A percentile compares a stretch with the other conserved stretches of the same genome.
phyloP scores from a whole-genome alignment of 2,888 invertebrate species.

The Drosophila suboccidentalis region DNA sequence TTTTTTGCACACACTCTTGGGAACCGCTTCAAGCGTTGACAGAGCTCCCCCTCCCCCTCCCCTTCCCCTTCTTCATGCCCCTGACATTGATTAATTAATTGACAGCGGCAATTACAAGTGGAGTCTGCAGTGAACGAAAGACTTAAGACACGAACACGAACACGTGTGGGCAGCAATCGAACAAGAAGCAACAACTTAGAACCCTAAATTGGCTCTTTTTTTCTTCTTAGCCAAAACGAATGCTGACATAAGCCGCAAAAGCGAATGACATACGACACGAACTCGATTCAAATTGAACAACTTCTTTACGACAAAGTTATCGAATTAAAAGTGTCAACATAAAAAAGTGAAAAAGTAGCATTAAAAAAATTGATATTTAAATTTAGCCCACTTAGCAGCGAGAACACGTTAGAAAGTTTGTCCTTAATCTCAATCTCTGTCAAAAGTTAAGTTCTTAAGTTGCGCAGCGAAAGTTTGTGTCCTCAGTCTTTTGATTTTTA shows the following conservation, averaged over 20 bases:
- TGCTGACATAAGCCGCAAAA: slow-evolving; percentile 64
- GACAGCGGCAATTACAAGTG: slow-evolving; percentile 51
- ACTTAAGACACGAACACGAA: slow-evolving; percentile 49
- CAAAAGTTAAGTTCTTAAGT: slow-evolving; percentile 12
- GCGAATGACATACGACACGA: slow-evolving; percentile 55
- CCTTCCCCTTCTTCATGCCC: slow-evolving; percentile 1
- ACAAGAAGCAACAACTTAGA: slow-evolving; percentile 16
- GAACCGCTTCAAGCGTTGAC: slow-evolving; percentile 36
- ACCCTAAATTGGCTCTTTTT: slow-evolving; percentile 32
- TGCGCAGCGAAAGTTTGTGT: slow-evolving; percentile 20
- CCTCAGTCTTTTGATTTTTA: slow-evolving; percentile 9
- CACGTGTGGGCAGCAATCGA: slow-evolving; percentile 55
- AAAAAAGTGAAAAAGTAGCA: slow-evolving; percentile 4
- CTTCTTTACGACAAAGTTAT: slow-evolving; percentile 4
- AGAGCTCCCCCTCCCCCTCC: slow-evolving; percentile 22
- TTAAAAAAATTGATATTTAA: slow-evolving; percentile 37
- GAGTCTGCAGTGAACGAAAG: slow-evolving; percentile 36
- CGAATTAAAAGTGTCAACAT: slow-evolving; percentile 8
- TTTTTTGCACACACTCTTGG: slow-evolving; percentile 48
- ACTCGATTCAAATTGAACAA: slow-evolving; percentile 32
- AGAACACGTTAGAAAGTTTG: slow-evolving; percentile 69
- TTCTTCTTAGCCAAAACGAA: slow-evolving; percentile 37
- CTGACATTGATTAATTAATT: slow-evolving; percentile 74
- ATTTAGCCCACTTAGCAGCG: slow-evolving; percentile 35
- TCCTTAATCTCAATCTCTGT: slow-evolving; percentile 43